Evolutionary conservation across 2,797 vertebrate genomes (phyloP).

Genomic region (Pseudochirops corinnae): DNA sequence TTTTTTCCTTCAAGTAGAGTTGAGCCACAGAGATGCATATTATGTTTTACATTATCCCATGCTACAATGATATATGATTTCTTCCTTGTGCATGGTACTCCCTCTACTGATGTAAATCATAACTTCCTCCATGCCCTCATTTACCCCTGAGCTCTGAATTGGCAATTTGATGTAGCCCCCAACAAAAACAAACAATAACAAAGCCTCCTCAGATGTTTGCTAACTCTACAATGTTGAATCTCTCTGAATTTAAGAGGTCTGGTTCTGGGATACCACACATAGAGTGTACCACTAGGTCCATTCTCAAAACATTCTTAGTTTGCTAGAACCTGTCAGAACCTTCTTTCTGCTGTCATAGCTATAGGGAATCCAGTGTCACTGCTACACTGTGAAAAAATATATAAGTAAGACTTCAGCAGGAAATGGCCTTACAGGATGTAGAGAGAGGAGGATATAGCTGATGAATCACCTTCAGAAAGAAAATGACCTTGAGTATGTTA

Average conservation of each 20-base stretch:
- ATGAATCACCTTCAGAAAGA: not conserved
- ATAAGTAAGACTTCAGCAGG: not conserved
- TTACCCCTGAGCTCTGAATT: not conserved
- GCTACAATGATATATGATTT: not conserved
- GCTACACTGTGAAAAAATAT: not conserved
- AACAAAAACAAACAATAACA: not conserved
- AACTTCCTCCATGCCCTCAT: not conserved
- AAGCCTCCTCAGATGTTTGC: not conserved
- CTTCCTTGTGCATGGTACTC: not conserved
- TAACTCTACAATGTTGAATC: not conserved
- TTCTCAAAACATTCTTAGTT: not conserved
- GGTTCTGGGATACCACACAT: not conserved
- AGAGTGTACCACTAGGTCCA: not conserved
- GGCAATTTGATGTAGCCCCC: not conserved
- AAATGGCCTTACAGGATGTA: not conserved
- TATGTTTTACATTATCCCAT: not conserved
- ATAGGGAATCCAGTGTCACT: not conserved
- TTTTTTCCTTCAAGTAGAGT: slow-evolving; percentile 39
- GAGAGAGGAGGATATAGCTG: not conserved
- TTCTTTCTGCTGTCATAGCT: not conserved
- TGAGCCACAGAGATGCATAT: not conserved
- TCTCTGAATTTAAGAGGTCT: not conserved
- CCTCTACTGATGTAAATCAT: not conserved
- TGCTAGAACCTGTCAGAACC: not conserved
- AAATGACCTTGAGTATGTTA: not conserved